Evolutionary conservation across 2,797 vertebrate genomes (phyloP).

Genomic region (Gallinago nigripennis): DNA sequence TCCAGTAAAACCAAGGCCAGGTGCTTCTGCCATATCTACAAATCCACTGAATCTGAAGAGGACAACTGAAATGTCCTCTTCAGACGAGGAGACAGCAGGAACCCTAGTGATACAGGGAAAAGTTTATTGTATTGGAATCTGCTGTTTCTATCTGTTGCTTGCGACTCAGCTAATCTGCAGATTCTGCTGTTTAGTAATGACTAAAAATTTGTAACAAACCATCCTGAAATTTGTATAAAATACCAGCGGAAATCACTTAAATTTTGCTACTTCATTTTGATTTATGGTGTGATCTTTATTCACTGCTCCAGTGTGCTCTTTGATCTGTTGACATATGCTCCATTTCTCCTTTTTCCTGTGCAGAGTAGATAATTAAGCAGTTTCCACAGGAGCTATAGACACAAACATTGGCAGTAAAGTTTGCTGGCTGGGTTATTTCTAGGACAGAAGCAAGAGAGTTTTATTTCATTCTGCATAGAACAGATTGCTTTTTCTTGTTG

Average conservation of each 20-base stretch:
- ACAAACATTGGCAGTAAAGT: neutral
- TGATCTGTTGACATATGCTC: neutral
- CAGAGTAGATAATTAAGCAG: neutral
- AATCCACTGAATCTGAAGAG: neutral
- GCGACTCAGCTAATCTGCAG: neutral
- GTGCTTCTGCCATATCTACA: neutral
- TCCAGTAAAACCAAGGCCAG: neutral
- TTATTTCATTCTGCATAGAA: neutral
- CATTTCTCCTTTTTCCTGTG: neutral
- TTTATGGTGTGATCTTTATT: slow-evolving; percentile 1
- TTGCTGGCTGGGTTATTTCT: neutral
- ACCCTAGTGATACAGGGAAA: neutral
- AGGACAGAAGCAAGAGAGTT: neutral
- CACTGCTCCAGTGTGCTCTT: neutral
- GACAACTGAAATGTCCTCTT: neutral
- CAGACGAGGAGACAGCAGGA: neutral
- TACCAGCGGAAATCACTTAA: neutral
- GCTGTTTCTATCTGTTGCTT: neutral
- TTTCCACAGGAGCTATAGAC: neutral
- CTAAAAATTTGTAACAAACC: neutral
- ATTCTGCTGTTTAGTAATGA: neutral
- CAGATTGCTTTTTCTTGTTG: neutral
- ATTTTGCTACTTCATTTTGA: neutral
- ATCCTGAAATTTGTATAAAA: neutral
- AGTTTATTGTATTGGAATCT: neutral